These are phyloP conservation scores for Agrypnia vestita DNA, from an alignment of 1,140 invertebrate species.

Conservation along the genomic window DNA sequence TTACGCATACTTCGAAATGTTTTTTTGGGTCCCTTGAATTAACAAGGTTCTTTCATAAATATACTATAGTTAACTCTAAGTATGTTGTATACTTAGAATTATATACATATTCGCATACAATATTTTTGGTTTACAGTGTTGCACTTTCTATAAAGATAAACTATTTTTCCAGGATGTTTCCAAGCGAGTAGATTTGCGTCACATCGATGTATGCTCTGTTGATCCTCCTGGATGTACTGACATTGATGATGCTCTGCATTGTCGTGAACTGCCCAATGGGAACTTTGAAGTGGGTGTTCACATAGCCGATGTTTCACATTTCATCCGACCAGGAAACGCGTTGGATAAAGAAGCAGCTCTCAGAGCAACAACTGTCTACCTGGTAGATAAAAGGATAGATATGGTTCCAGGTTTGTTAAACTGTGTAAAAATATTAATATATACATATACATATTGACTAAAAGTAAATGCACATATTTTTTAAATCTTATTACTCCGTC, in stretches of 20 bases:
- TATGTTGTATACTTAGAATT: no score
- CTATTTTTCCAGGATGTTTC: conserved; percentile 80
- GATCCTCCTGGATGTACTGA: conserved; percentile 99
- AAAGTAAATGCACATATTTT: no score
- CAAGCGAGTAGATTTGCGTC: conserved; percentile 86
- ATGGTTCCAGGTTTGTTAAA: conserved; percentile 83
- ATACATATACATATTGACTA: no score
- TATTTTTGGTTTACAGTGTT: no score
- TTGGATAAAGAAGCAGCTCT: conserved; percentile 90
- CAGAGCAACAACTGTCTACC: conserved; percentile 91
- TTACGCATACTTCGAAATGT: no score
- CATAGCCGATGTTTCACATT: conserved; percentile 96
- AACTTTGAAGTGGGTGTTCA: conserved; percentile 95
- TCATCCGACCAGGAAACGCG: conserved; percentile 90
- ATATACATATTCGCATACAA: no score
- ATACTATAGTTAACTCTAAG: no score
- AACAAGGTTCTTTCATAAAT: no score
- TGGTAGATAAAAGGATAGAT: conserved; percentile 91
- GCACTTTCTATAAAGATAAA: no score
- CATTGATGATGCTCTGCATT: conserved; percentile 99
- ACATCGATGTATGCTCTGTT: conserved; percentile 94
- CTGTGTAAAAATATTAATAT: no score
- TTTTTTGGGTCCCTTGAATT: no score
- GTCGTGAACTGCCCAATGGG: conserved; percentile 81
- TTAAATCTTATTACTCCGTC: no score